phyloP scores from a whole-genome alignment of 2,797 vertebrate genomes.

The Kryptolebias ocellatus region DNA sequence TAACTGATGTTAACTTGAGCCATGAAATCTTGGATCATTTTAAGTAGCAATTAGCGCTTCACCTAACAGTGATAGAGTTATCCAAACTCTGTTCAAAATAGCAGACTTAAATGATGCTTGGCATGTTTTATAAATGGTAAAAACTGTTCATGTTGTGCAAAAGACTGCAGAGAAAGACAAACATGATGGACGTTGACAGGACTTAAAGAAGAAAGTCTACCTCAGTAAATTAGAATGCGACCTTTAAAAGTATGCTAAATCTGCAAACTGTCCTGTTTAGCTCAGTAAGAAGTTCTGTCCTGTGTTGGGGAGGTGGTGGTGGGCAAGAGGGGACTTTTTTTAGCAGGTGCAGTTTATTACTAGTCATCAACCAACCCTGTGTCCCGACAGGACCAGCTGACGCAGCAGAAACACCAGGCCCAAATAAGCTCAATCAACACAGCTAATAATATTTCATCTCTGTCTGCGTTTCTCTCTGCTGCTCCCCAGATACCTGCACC shows the following conservation, averaged over 20 bases:
- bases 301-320: slow-evolving; percentile 33
- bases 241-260: slow-evolving; percentile 78
- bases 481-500: slow-evolving; percentile 35
- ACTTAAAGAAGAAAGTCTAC: slow-evolving; percentile 9
- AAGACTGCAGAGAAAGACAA: slow-evolving; percentile 23
- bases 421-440: slow-evolving; percentile 83
- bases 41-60: slow-evolving; percentile 50
- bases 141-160: slow-evolving; percentile 3
- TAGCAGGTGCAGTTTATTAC: slow-evolving; percentile 82
- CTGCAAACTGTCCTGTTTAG: slow-evolving; percentile 70
- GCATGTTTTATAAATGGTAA: slow-evolving; percentile 34
- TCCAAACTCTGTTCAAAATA: slow-evolving; percentile 61
- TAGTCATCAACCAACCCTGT: slow-evolving; percentile 73
- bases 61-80: slow-evolving; percentile 53
- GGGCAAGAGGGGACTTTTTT: slow-evolving; percentile 66
- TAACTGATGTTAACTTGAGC: slow-evolving; percentile 50
- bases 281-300: slow-evolving; percentile 57
- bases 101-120: slow-evolving; percentile 46
- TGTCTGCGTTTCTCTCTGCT: slow-evolving; percentile 27
- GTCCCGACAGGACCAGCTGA: slow-evolving; percentile 73
- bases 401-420: slow-evolving; percentile 68
- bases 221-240: slow-evolving; percentile 61
- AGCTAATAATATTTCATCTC: slow-evolving; percentile 79
- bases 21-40: slow-evolving; percentile 38
- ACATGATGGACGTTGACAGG: slow-evolving; percentile 31